Evolutionary conservation across 2,113 vertebrate genomes (phyloP).

Genomic region (Haemorhous mexicanus): DNA sequence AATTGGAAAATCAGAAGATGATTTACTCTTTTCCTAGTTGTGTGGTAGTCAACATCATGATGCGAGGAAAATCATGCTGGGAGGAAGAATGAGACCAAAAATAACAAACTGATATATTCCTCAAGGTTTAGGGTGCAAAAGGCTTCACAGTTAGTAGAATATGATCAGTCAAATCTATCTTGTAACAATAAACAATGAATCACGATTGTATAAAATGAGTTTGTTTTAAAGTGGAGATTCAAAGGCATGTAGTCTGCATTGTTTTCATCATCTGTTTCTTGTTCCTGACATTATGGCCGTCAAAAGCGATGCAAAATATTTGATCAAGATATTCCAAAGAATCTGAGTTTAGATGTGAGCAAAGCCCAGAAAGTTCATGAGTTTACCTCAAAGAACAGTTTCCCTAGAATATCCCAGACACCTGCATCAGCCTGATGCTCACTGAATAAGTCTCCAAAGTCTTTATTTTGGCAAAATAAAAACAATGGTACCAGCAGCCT

Average conservation of each 20-base stretch:
- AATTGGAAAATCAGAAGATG: neutral
- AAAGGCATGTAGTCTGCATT: slow-evolving; percentile 30
- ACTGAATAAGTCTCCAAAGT: neutral
- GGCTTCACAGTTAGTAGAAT: slow-evolving; percentile 53
- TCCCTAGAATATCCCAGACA: neutral
- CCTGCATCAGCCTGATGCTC: neutral
- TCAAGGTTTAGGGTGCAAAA: slow-evolving; percentile 50
- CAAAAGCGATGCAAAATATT: neutral
- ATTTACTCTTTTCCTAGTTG: neutral
- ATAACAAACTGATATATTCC: slow-evolving; percentile 45
- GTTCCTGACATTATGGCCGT: neutral
- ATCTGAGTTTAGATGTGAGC: neutral
- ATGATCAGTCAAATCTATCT: slow-evolving; percentile 9
- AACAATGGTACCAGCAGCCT: neutral
- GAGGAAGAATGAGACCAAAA: slow-evolving; percentile 12
- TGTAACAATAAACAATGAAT: slow-evolving; percentile 54
- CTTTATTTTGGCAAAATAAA: neutral
- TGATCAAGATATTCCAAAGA: neutral
- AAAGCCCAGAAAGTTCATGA: neutral
- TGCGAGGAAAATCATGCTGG: neutral
- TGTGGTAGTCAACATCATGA: slow-evolving; percentile 23
- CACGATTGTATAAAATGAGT: slow-evolving; percentile 20
- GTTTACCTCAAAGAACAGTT: neutral
- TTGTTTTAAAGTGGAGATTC: slow-evolving; percentile 25
- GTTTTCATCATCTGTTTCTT: slow-evolving; percentile 43